A percentile compares a stretch with the other conserved stretches of the same genome.
These are phyloP conservation scores for Pandemis cinnamomeana DNA, from an alignment of 2,888 invertebrate species.

Conservation along the genomic window DNA sequence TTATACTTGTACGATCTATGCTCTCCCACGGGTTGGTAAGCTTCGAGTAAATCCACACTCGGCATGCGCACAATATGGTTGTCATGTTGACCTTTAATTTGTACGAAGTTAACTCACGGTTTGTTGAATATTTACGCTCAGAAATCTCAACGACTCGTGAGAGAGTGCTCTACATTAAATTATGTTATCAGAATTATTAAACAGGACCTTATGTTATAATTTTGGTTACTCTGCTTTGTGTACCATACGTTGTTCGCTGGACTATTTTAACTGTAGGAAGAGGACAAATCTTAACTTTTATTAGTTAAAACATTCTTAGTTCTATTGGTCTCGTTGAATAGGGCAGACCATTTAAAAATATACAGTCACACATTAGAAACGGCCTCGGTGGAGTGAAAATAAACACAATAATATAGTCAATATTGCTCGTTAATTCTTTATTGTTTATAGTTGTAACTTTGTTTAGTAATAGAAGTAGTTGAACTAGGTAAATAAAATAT, in stretches of 20 bases:
- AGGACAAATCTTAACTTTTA: constrained; percentile 28
- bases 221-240: constrained; percentile 27
- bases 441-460: too few relatives aligned
- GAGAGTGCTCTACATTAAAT: neutral
- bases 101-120: neutral
- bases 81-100: neutral
- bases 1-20: constrained; percentile 24
- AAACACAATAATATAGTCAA: too few relatives aligned
- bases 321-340: constrained; percentile 65
- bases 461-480: too few relatives aligned
- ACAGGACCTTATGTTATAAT: constrained; percentile 13
- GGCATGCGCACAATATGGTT: neutral
- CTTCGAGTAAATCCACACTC: neutral
- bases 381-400: neutral
- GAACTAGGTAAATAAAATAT: too few relatives aligned
- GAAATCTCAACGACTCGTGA: neutral
- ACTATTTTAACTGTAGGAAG: constrained; percentile 19
- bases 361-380: neutral
- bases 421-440: too few relatives aligned
- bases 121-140: neutral
- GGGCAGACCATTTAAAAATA: constrained; percentile 17
- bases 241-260: constrained; percentile 29
- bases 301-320: constrained; percentile 53
- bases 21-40: neutral
- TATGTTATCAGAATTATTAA: constrained; percentile 9